These are phyloP conservation scores for Pelusios castaneus DNA, from an alignment of 2,113 vertebrate species.

Conservation along the genomic window DNA sequence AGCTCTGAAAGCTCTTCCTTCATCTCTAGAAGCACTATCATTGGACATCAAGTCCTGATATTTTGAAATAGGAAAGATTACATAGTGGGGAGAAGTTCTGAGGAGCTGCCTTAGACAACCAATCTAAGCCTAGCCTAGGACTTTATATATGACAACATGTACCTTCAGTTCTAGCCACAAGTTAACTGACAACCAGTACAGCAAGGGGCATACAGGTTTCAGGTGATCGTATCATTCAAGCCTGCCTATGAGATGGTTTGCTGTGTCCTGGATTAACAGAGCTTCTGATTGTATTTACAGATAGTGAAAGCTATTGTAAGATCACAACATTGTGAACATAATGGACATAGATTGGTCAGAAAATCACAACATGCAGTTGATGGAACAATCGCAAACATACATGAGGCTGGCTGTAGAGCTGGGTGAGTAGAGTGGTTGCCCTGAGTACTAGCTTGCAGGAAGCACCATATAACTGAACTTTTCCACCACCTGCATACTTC, in stretches of 20 bases:
- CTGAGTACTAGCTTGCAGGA: too few relatives aligned
- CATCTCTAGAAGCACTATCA: neutral
- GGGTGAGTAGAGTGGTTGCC: neutral
- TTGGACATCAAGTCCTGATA: neutral
- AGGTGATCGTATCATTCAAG: neutral
- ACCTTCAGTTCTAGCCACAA: neutral
- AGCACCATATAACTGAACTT: neutral
- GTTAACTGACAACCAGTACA: rapidly evolving
- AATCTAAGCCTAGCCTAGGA: neutral
- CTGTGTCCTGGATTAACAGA: rapidly evolving
- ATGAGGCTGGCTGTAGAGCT: neutral
- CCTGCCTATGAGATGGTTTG: neutral
- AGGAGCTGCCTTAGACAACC: neutral
- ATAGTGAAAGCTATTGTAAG: neutral
- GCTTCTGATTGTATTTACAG: rapidly evolving
- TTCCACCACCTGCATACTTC: neutral
- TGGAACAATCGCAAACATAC: neutral
- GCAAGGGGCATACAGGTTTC: rapidly evolving
- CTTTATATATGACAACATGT: neutral
- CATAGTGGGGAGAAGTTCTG: rapidly evolving
- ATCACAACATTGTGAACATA: rapidly evolving
- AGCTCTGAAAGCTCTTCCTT: neutral
- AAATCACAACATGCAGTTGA: neutral
- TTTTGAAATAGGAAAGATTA: neutral
- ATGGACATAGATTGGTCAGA: neutral